Base-by-base conservation (phyloP, 2,888 invertebrate species). In the Amblyjoppa fuscipennis region DNA sequence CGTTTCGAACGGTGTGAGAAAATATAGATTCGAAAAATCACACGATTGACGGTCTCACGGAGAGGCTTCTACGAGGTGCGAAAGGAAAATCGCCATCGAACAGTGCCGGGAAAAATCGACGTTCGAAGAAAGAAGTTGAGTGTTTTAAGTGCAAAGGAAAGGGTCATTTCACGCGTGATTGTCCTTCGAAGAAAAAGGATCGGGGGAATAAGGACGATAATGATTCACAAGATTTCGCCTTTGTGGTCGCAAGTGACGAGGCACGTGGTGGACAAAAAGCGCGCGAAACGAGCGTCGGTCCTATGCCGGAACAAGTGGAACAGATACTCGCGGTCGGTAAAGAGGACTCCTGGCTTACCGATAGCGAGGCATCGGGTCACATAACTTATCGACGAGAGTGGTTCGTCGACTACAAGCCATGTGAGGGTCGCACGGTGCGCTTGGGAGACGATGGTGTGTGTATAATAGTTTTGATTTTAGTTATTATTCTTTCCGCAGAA, bases 301-400 rank as follows among this genome's bases (percentile, higher is more conserved):
- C 61, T 6, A 25, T 3, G 41, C 31, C 11, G 20, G 80, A 75
- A 20, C 0, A 49, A 56, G 11, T 74, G 1, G 20, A 64, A 6
- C 28, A 49, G 16, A n/a, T 84, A 38, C 28, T 81, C 6, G 71
- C 38, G 2, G 71, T 31, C 34, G 71, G 64, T 34, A 81, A 70
- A 3, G n/a, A 13, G 34, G 71, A 70, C 2, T 61, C 20, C 13
- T 84, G 84, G 84, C 51, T 84, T 1, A 81, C 81, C 45, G 84
- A 84, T 71, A 81, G 81, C 64, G 84, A 81, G 2, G 82, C 82
- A 16, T 82, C 76, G 20, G 25, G 76, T 11, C 82, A 82, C 11
- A 61, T 82, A 0, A 34, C 71, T 2, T 71, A 64, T 34, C 13
- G 53, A 4, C 79, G 82, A 3, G 85, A 82, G 20, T 85, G 85